phyloP scores from a whole-genome alignment of 2,888 invertebrate species.

The Apantesis nais region DNA sequence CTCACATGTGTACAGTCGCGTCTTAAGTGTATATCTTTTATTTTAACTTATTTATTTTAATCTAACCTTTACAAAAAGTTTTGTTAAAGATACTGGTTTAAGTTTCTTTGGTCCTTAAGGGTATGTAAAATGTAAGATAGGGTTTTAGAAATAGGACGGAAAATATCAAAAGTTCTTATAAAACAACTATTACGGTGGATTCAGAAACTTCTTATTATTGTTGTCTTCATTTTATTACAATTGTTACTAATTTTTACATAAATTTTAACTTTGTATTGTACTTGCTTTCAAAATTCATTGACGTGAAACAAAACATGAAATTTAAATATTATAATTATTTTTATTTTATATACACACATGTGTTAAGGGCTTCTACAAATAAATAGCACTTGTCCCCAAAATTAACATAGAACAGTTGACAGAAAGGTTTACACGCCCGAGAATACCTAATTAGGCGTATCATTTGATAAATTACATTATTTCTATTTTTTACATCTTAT shows the following conservation, averaged over 20 bases:
- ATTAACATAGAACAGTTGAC: neutral
- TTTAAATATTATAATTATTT: too few relatives aligned
- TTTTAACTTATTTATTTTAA: neutral
- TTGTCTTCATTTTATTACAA: too few relatives aligned
- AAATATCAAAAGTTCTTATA: too few relatives aligned
- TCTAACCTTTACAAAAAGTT: neutral
- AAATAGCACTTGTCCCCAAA: neutral
- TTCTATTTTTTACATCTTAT: neutral
- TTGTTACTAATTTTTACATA: too few relatives aligned
- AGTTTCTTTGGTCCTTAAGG: neutral
- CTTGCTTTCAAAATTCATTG: too few relatives aligned
- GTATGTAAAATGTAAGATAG: neutral
- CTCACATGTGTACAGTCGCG: neutral
- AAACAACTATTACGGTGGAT: too few relatives aligned
- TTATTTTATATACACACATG: neutral
- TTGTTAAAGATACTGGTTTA: neutral
- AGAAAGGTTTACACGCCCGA: neutral
- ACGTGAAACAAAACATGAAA: too few relatives aligned
- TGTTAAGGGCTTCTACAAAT: neutral
- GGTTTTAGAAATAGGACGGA: neutral
- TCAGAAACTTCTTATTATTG: too few relatives aligned
- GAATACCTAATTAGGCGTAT: neutral
- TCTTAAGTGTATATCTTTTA: neutral
- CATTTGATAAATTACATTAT: neutral
- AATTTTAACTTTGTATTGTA: too few relatives aligned